A percentile compares a stretch with the other conserved stretches of the same genome.
These are phyloP conservation scores for Sus scrofa DNA, from an alignment of 2,113 vertebrate genomes.

Conservation along the genomic window DNA sequence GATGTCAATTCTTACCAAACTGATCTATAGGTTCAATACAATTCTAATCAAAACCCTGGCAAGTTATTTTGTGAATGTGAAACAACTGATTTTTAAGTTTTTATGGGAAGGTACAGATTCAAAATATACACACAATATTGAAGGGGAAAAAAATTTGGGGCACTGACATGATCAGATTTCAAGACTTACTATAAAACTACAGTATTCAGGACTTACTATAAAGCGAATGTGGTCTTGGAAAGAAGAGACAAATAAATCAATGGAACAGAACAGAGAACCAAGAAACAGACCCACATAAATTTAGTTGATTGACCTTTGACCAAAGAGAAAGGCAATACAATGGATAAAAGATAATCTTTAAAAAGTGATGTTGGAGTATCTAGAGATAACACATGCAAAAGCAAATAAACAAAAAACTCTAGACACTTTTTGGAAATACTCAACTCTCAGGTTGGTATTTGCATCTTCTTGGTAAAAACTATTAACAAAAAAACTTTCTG, in stretches of 20 bases:
- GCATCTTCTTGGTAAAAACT: background rate
- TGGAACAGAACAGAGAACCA: background rate
- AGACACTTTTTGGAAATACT: background rate
- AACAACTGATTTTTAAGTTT: background rate
- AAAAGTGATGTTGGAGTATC: background rate
- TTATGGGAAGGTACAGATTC: background rate
- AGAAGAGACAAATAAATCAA: background rate
- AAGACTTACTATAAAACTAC: background rate
- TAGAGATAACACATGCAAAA: background rate
- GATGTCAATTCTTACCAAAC: background rate
- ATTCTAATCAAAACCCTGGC: background rate
- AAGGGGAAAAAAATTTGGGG: background rate
- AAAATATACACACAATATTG: background rate
- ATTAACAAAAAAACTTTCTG: background rate
- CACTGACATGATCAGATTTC: background rate
- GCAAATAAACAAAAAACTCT: background rate
- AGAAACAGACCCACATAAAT: background rate
- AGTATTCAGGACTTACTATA: background rate
- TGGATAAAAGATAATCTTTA: background rate
- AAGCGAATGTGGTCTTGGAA: background rate
- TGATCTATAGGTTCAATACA: background rate
- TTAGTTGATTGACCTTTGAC: background rate
- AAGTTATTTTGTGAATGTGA: background rate
- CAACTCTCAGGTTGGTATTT: background rate
- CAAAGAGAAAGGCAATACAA: background rate